These are phyloP conservation scores for Phataginus tetradactyla DNA, from an alignment of 2,797 vertebrate species.

Conservation along the genomic window DNA sequence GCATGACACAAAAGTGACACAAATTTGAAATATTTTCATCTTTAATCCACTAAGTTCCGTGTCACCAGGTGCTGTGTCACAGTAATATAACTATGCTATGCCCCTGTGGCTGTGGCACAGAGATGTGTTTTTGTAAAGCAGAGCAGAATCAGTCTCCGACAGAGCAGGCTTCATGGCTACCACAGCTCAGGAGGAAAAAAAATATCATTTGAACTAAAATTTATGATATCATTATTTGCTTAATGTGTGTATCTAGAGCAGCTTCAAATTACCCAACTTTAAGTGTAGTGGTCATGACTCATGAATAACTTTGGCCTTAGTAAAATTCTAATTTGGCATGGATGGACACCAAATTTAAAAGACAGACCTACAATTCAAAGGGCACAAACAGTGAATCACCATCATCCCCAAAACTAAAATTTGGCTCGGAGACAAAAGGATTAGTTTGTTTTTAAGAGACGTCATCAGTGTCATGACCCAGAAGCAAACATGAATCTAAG, in stretches of 20 bases:
- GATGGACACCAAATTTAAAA: constrained; percentile 67
- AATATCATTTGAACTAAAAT: neutral
- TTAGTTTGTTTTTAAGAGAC: constrained; percentile 77
- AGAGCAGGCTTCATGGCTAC: neutral
- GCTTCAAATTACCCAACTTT: constrained; percentile 9
- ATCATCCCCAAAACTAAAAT: constrained; percentile 62
- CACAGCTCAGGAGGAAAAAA: neutral
- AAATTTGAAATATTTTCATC: neutral
- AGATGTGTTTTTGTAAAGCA: neutral
- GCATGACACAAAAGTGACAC: neutral
- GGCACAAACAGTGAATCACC: constrained; percentile 72
- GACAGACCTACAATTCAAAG: constrained; percentile 67
- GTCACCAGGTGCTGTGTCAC: neutral
- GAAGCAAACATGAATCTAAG: constrained; percentile 66
- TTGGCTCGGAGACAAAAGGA: constrained; percentile 57
- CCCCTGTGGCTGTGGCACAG: neutral
- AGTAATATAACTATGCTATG: neutral
- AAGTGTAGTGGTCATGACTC: constrained; percentile 56
- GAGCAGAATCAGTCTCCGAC: neutral
- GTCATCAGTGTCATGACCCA: constrained; percentile 57
- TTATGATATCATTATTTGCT: constrained; percentile 45
- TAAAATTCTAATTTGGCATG: constrained; percentile 62
- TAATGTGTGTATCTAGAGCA: neutral
- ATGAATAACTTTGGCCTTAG: constrained; percentile 50
- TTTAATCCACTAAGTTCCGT: neutral